These are phyloP conservation scores for Scrobipalpa atriplicella DNA, from an alignment of 2,888 invertebrate species.

Conservation along the genomic window DNA sequence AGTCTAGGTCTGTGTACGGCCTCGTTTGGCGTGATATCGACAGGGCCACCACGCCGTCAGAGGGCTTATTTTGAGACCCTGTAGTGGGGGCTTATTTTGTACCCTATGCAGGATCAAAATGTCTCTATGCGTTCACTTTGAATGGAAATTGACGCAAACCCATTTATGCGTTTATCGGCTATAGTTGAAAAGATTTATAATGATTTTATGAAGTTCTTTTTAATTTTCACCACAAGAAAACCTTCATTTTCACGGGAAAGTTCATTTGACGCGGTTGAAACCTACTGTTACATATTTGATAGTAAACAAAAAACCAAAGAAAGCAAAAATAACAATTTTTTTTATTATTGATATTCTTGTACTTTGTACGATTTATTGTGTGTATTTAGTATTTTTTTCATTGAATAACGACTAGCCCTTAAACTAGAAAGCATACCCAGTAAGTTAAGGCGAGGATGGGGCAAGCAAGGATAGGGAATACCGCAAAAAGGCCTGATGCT, in stretches of 20 bases:
- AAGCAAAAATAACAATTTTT: too few species aligned
- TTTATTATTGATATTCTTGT: too few species aligned
- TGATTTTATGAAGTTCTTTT: too few species aligned
- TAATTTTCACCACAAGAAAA: too few species aligned
- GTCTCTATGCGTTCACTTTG: neutral
- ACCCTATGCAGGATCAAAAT: neutral
- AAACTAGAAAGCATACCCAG: neutral
- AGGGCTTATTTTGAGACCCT: constrained; percentile 1
- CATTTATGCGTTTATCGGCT: neutral
- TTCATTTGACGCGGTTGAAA: too few species aligned
- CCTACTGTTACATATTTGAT: too few species aligned
- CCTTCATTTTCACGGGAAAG: too few species aligned
- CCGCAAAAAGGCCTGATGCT: constrained; percentile 16
- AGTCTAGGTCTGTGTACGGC: neutral
- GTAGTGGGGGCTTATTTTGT: constrained; percentile 1
- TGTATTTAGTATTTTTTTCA: too few species aligned
- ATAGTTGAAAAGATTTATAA: too few species aligned
- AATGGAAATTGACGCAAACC: neutral
- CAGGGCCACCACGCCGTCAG: neutral
- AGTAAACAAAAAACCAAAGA: too few species aligned
- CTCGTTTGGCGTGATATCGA: neutral
- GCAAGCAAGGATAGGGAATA: neutral
- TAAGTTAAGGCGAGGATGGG: neutral
- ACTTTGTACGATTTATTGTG: too few species aligned
- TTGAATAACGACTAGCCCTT: neutral